These are phyloP conservation scores for Thoracochromis brauschi DNA, from an alignment of 2,113 vertebrate species.

Conservation along the genomic window DNA sequence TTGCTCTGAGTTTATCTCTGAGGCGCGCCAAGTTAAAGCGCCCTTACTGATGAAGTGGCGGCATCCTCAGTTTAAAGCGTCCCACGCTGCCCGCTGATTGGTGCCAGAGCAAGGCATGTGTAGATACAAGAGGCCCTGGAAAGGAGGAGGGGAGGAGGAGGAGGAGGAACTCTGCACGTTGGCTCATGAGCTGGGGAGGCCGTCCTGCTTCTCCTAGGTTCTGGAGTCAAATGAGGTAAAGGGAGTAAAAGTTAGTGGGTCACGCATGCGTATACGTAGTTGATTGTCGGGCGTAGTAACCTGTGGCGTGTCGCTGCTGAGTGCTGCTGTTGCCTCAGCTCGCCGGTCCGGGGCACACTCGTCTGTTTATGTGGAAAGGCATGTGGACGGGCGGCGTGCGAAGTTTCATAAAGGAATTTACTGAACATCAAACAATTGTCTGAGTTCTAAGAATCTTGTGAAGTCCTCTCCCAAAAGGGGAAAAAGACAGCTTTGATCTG, in stretches of 20 bases:
- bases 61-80: conserved; percentile 68
- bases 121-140: conserved; percentile 41
- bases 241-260: conserved; percentile 74
- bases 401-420: not conserved
- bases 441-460: not conserved
- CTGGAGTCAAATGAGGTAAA: conserved; percentile 74
- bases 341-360: conserved; percentile 11
- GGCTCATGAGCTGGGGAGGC: conserved; percentile 45
- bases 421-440: not conserved
- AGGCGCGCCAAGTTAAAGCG: not conserved
- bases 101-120: conserved; percentile 62
- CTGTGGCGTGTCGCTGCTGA: conserved; percentile 26
- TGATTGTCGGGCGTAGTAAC: conserved; percentile 54
- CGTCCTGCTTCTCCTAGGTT: conserved; percentile 56
- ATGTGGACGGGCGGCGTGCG: not conserved
- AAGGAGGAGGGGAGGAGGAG: conserved; percentile 36
- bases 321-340: conserved; percentile 17
- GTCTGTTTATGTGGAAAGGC: conserved; percentile 25
- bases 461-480: not conserved
- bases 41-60: conserved; percentile 11
- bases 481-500: not conserved
- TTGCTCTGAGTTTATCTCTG: not conserved
- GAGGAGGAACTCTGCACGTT: conserved; percentile 35
- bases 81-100: conserved; percentile 75
- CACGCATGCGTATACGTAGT: conserved; percentile 51